Evolutionary conservation across 2,888 invertebrate species (phyloP).

Genomic region (Dolichopus griseipennis): DNA sequence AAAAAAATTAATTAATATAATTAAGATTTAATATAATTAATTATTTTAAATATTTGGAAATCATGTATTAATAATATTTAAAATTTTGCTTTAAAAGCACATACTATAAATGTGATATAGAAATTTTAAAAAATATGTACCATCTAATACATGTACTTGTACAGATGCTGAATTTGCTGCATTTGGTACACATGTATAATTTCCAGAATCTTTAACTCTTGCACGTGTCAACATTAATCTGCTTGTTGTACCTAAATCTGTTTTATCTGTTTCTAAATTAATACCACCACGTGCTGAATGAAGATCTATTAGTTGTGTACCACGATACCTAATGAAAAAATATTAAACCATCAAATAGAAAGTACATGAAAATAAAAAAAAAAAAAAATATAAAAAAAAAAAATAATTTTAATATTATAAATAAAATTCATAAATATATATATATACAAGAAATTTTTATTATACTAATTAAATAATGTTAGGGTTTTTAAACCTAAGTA

Average conservation of each 20-base stretch:
- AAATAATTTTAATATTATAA: no score
- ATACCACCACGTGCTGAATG: constrained; percentile 79
- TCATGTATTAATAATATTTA: not conserved
- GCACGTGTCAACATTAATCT: constrained; percentile 77
- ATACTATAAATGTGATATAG: not conserved
- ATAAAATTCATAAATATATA: no score
- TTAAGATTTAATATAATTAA: not conserved
- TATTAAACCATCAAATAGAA: not conserved
- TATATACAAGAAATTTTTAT: no score
- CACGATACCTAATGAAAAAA: constrained; percentile 64
- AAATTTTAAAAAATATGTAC: constrained; percentile 45
- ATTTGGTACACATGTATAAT: constrained; percentile 82
- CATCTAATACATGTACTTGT: constrained; percentile 76
- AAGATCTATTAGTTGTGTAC: constrained; percentile 70
- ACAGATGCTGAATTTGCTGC: constrained; percentile 75
- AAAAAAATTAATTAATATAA: not conserved
- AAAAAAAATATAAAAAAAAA: no score
- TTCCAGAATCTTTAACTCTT: constrained; percentile 73
- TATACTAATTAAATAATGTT: no score
- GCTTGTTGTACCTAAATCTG: constrained; percentile 76
- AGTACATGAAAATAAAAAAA: not conserved
- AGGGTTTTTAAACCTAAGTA: no score
- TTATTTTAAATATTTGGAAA: not conserved
- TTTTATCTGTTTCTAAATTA: constrained; percentile 82
- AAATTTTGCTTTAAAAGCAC: not conserved